Percentiles rank a stretch among this genome's conserved stretches.
Evolutionary conservation across 2,113 vertebrate species (phyloP).

Genomic region (Beaufortia kweichowensis): DNA sequence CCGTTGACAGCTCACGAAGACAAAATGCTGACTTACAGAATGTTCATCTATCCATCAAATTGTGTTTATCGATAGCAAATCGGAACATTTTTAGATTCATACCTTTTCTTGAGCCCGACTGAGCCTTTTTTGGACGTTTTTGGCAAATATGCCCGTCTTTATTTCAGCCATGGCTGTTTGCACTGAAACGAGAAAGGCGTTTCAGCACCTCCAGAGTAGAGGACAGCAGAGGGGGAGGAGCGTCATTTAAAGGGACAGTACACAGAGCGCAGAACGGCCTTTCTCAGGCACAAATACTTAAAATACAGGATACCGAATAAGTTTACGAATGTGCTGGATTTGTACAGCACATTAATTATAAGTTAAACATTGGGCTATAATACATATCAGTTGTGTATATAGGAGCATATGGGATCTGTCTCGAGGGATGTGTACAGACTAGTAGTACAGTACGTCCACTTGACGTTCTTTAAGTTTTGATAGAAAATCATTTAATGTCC

Average conservation of each 20-base stretch:
- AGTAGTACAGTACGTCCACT: too few species aligned
- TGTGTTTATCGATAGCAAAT: background rate
- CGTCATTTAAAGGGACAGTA: constrained; percentile 57
- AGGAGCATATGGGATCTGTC: too few species aligned
- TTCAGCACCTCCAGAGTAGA: constrained; percentile 56
- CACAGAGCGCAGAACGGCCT: background rate
- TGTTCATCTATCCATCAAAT: background rate
- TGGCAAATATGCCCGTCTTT: constrained; percentile 94
- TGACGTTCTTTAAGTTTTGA: too few species aligned
- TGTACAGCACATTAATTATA: background rate
- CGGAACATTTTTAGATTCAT: constrained; percentile 8
- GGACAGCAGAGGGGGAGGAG: constrained; percentile 53
- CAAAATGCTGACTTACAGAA: background rate
- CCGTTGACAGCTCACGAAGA: constrained; percentile 2
- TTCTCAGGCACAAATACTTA: background rate
- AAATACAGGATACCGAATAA: background rate
- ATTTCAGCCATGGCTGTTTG: constrained; percentile 91
- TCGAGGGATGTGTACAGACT: too few species aligned
- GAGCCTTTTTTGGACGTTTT: constrained; percentile 94
- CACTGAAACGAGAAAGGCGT: constrained; percentile 58
- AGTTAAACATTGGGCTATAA: background rate
- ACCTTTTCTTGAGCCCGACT: constrained; percentile 97
- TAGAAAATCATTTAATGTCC: too few species aligned
- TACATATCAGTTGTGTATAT: background rate
- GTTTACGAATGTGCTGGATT: background rate